Base-by-base conservation (phyloP, 2,113 vertebrate genomes). In the Hepsetus odoe region DNA sequence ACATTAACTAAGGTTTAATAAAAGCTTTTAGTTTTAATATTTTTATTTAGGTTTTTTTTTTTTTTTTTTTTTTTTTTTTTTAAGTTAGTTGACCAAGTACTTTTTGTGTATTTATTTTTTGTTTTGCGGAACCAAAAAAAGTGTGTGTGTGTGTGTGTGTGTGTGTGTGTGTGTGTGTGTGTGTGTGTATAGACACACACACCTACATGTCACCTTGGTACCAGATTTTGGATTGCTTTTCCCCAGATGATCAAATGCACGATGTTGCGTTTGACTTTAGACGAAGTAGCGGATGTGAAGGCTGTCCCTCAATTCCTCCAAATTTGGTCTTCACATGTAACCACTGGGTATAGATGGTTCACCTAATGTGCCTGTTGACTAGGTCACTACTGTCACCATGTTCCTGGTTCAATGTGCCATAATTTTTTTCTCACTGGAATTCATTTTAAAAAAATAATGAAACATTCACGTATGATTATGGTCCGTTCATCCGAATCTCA, bases 201-300 rank as follows among this genome's bases (percentile, higher is more conserved):
- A 66, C 35, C 40, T 33, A 79, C 76, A 76, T 82, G 76, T 78
- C 64, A 70, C 73, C 70, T 67, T 84, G 81, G 80, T 53, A 56
- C 72, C 62, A 79, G 38, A 77, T 86, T 79, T 82, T 24, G 49
- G 30, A 73, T 85, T 53, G 40, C 71, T 78, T 78, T 26, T 72
- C 80, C 35, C 76, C 82, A 78, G 40, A 30, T 58, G 56, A n/a
- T 84, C 55, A 16, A 73, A 70, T 82, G 73, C 64, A 79, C 18
- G 38, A 10, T 62, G 38, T 69, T 72, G 53, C 64, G 2, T 69
- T 71, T 49, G 44, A 68, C 56, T 59, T 35, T 38, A 72, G 51
- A 49, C 24, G 58, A 72, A 24, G 70, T 40, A 42, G 67, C 78
- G 76, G 71, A 74, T 79, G 77, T 78, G 65, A 79, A 72, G 69